Conservation (phyloP, 2,113 vertebrate species). For the Myiozetetes cayanensis region DNA sequence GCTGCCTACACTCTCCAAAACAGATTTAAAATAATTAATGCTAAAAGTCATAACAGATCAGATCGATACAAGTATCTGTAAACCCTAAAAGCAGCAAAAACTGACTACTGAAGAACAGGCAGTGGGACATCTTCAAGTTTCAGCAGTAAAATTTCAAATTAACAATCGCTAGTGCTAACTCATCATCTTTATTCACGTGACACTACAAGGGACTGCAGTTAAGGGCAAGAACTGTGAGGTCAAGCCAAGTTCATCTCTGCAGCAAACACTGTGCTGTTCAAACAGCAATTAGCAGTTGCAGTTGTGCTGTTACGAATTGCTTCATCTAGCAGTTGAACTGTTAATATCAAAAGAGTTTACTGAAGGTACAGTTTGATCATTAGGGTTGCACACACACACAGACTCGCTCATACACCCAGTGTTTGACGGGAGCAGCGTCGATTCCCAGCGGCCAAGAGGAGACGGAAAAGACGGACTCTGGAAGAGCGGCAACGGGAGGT, state of each 20-base stretch:
- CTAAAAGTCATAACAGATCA: neutral
- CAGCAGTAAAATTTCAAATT: slow-evolving; percentile 49
- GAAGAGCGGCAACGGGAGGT: neutral
- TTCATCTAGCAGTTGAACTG: neutral
- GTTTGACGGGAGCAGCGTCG: slow-evolving; percentile 26
- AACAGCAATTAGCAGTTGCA: neutral
- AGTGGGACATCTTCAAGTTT: slow-evolving; percentile 37
- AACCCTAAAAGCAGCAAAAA: slow-evolving; percentile 52
- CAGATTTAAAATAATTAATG: neutral
- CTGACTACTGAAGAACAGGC: slow-evolving; percentile 37
- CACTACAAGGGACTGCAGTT: neutral
- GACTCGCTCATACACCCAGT: neutral
- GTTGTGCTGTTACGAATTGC: neutral
- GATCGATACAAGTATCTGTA: slow-evolving; percentile 22
- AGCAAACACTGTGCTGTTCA: neutral
- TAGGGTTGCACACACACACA: neutral
- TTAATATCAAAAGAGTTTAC: slow-evolving; percentile 30
- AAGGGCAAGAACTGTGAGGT: neutral
- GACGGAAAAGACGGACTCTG: slow-evolving; percentile 1
- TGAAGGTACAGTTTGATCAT: slow-evolving; percentile 26
- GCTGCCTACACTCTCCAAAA: neutral
- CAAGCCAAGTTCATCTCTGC: neutral
- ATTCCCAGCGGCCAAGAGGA: slow-evolving; percentile 49
- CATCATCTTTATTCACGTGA: neutral
- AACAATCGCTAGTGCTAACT: slow-evolving; percentile 13